Conservation (phyloP, 2,113 vertebrate genomes). For the Takifugu flavidus region DNA sequence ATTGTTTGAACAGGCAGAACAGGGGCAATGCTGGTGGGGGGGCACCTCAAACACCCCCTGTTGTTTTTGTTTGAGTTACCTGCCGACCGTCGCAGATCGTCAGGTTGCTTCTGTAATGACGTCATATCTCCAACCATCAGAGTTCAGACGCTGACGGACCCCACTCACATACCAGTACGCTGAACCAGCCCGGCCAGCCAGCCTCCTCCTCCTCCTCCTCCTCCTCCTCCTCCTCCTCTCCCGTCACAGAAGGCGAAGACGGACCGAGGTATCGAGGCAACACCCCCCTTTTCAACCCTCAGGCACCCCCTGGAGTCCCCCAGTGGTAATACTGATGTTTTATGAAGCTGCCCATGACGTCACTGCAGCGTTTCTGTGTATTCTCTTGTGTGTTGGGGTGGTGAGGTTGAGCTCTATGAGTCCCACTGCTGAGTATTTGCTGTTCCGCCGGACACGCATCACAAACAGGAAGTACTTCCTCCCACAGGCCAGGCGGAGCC, state of each 20-base stretch:
- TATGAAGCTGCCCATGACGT: too few relatives aligned
- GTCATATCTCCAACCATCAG: constrained; percentile 34
- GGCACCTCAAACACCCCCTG: too few relatives aligned
- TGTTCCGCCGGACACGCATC: not conserved
- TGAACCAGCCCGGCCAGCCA: constrained; percentile 54
- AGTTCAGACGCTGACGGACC: constrained; percentile 43
- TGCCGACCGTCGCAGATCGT: not conserved
- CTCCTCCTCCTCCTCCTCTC: constrained; percentile 26
- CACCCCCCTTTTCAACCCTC: constrained; percentile 42
- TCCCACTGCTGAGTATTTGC: not conserved
- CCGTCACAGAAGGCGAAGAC: constrained; percentile 42
- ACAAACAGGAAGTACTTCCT: not conserved
- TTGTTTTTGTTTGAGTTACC: not conserved
- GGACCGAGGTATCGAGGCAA: constrained; percentile 63
- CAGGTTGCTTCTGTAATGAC: too few relatives aligned
- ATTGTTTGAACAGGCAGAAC: not conserved
- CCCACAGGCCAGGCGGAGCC: constrained; percentile 71
- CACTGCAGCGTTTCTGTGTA: not conserved
- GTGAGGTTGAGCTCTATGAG: not conserved
- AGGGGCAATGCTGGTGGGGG: too few relatives aligned
- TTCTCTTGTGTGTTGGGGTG: too few relatives aligned
- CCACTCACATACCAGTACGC: constrained; percentile 31
- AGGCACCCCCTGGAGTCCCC: constrained; percentile 45
- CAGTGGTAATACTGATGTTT: constrained; percentile 52
- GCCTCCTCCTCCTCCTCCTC: constrained; percentile 24